Evolutionary conservation across 2,797 vertebrate species (phyloP).

Genomic region (Brotula barbata): DNA sequence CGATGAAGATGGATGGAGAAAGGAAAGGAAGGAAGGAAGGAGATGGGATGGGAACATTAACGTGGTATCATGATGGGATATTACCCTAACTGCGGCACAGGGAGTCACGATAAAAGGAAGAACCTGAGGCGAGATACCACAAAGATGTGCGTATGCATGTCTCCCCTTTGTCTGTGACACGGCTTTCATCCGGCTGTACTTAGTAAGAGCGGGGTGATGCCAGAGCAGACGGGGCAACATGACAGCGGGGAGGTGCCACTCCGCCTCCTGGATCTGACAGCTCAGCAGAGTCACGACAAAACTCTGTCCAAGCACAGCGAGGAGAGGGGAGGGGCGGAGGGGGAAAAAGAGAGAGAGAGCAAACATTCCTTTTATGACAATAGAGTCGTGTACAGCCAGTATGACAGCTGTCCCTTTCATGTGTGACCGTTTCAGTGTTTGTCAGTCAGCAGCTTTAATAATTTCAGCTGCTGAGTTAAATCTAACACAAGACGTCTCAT

Average conservation of each 20-base stretch:
- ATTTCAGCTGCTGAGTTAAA: slow-evolving; percentile 40
- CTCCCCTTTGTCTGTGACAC: background rate
- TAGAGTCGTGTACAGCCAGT: slow-evolving; percentile 35
- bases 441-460: too few species aligned
- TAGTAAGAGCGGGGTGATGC: slow-evolving; percentile 7
- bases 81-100: background rate
- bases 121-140: background rate
- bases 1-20: slow-evolving; percentile 5
- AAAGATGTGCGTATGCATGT: background rate
- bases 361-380: slow-evolving; percentile 31
- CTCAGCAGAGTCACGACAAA: slow-evolving; percentile 57
- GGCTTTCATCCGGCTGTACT: slow-evolving; percentile 16
- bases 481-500: slow-evolving; percentile 6
- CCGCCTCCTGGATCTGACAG: slow-evolving; percentile 48
- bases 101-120: slow-evolving; percentile 1
- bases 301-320: slow-evolving; percentile 24
- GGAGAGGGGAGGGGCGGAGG: background rate
- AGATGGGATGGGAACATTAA: background rate
- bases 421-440: slow-evolving; percentile 36
- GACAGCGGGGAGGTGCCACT: slow-evolving; percentile 52
- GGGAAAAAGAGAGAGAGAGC: background rate
- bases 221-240: slow-evolving; percentile 32
- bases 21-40: background rate
- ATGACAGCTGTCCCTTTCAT: slow-evolving; percentile 59
- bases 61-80: background rate